Conservation (phyloP, 1,140 invertebrate species). For the Medauroidea extradentata region DNA sequence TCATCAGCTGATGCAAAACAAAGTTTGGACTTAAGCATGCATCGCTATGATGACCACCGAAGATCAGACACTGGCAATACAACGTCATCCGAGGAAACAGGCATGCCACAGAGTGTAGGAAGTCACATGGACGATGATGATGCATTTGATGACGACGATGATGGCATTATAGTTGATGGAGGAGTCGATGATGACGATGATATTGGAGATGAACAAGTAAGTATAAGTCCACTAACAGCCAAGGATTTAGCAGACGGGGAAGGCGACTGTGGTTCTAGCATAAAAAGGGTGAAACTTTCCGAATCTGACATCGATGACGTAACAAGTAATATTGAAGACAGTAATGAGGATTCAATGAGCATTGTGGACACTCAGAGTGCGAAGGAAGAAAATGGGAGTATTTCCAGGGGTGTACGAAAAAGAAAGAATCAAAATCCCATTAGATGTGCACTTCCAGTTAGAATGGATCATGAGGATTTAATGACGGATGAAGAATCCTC, state of each 20-base stretch:
- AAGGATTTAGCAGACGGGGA: conserved; percentile 45
- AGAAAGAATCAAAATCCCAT: conserved; percentile 90
- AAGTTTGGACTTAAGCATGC: conserved; percentile 52
- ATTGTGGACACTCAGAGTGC: conserved; percentile 48
- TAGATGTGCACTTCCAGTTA: conserved; percentile 60
- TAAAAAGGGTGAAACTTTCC: conserved; percentile 54
- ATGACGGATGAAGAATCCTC: conserved; percentile 62
- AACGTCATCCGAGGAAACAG: conserved; percentile 43
- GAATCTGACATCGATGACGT: conserved; percentile 60
- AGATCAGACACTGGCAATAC: conserved; percentile 29
- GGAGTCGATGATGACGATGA: conserved; percentile 62
- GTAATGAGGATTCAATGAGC: conserved; percentile 67
- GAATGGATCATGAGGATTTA: conserved; percentile 45
- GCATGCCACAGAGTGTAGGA: conserved; percentile 21
- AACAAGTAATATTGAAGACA: conserved; percentile 60
- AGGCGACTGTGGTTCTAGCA: conserved; percentile 57
- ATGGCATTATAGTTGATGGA: conserved; percentile 58
- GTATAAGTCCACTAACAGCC: conserved; percentile 42
- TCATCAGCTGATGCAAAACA: conserved; percentile 52
- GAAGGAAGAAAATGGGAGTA: conserved; percentile 47
- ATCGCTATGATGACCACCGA: conserved; percentile 45
- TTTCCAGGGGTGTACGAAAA: conserved; percentile 54
- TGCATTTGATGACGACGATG: conserved; percentile 52
- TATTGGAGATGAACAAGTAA: conserved; percentile 48
- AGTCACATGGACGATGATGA: conserved; percentile 43